Evolutionary conservation across 2,113 vertebrate genomes (phyloP).

Genomic region (Daphoenositta chrysoptera): DNA sequence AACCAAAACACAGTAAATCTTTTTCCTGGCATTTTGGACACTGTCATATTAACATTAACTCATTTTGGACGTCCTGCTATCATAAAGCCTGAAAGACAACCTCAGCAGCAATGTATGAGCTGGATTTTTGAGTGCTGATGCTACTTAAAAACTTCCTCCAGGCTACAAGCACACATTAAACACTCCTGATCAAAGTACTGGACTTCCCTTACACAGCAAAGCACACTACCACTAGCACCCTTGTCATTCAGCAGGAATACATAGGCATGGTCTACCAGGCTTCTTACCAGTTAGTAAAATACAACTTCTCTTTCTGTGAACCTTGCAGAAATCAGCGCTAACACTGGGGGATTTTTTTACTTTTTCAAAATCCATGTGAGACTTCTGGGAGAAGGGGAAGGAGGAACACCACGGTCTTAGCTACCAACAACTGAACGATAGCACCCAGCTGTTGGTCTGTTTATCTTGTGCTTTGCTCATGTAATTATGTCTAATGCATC

Average conservation of each 20-base stretch:
- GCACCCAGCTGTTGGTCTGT: background rate
- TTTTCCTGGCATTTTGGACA: background rate
- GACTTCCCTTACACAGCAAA: background rate
- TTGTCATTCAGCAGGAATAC: background rate
- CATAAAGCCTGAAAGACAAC: background rate
- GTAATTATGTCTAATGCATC: background rate
- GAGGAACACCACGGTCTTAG: background rate
- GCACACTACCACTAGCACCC: background rate
- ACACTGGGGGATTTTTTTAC: fast-evolving
- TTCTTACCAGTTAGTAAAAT: background rate
- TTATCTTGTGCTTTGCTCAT: background rate
- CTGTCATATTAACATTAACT: background rate
- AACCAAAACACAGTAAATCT: background rate
- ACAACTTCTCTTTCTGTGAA: background rate
- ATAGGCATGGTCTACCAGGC: background rate
- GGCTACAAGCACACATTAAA: background rate
- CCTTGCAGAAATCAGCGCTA: background rate
- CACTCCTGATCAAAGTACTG: background rate
- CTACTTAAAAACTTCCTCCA: background rate
- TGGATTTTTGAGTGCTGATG: background rate
- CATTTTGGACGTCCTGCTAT: background rate
- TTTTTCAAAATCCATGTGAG: background rate
- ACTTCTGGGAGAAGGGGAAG: background rate
- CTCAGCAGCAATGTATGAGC: background rate
- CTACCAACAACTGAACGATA: background rate